A percentile compares a stretch with the other conserved stretches of the same genome.
Evolutionary conservation across 2,797 vertebrate species (phyloP).

Genomic region (Loriculus beryllinus): DNA sequence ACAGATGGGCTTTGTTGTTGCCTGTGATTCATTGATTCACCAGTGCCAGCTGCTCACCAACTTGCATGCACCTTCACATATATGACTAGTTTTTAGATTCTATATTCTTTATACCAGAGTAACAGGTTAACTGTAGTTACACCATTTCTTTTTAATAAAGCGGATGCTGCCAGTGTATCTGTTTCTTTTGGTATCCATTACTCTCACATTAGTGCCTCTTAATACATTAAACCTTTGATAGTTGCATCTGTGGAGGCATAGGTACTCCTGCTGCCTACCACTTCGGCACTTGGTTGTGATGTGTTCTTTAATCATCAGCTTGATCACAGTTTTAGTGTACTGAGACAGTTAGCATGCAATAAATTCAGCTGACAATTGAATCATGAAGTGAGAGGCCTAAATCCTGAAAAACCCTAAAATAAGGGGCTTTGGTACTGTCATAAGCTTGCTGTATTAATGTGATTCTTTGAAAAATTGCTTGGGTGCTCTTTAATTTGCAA

Average conservation of each 20-base stretch:
- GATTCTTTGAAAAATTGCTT: slow-evolving; percentile 5
- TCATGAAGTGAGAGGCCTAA: not conserved
- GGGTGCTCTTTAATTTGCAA: not conserved
- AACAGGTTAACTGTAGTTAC: not conserved
- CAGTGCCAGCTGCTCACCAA: not conserved
- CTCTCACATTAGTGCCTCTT: not conserved
- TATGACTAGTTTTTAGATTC: not conserved
- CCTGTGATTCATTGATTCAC: not conserved
- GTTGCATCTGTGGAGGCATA: not conserved
- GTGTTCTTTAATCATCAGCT: not conserved
- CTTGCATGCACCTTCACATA: not conserved
- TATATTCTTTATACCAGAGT: not conserved
- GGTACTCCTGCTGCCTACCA: not conserved
- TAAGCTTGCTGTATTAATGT: not conserved
- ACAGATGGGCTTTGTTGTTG: not conserved
- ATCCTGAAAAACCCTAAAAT: not conserved
- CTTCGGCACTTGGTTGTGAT: not conserved
- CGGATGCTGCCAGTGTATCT: not conserved
- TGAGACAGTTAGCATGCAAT: not conserved
- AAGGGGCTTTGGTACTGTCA: not conserved
- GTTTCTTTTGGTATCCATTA: not conserved
- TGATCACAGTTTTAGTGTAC: not conserved
- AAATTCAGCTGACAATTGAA: not conserved
- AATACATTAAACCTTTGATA: not conserved
- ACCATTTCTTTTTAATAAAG: not conserved